Evolutionary conservation across 1,140 invertebrate genomes (phyloP).

Genomic region (Drosophila burlai): DNA sequence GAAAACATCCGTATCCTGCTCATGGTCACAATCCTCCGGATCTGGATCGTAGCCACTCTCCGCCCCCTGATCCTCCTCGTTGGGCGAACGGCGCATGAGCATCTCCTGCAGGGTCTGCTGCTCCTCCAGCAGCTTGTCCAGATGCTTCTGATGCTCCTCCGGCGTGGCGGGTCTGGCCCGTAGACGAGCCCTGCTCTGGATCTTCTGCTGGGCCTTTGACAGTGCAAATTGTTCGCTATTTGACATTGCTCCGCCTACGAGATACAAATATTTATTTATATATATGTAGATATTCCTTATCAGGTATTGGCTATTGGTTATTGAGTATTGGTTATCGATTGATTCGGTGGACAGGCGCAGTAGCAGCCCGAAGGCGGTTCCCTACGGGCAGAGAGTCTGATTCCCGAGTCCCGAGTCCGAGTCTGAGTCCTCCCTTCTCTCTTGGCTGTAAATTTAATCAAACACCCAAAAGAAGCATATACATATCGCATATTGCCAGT

Average conservation of each 20-base stretch:
- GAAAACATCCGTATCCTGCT: not conserved
- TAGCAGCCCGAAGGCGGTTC: slow-evolving; percentile 40
- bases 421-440: not conserved
- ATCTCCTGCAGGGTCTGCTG: slow-evolving; percentile 14
- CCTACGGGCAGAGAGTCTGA: not conserved
- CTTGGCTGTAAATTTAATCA: slow-evolving; percentile 36
- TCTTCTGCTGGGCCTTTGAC: not conserved
- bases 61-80: not conserved
- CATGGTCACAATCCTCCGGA: slow-evolving; percentile 17
- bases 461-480: slow-evolving; percentile 16
- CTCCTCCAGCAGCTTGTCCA: slow-evolving; percentile 49
- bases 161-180: slow-evolving; percentile 15
- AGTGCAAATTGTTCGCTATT: not conserved
- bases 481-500: slow-evolving; percentile 15
- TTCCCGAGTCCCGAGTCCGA: not conserved
- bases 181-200: not conserved
- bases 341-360: slow-evolving; percentile 65
- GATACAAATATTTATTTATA: not conserved
- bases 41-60: slow-evolving; percentile 18
- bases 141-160: slow-evolving; percentile 20
- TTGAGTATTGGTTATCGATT: slow-evolving; percentile 56
- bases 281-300: slow-evolving; percentile 5
- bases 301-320: slow-evolving; percentile 56
- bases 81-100: not conserved
- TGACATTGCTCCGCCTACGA: slow-evolving; percentile 59